These are phyloP conservation scores for Meda fulgida DNA, from an alignment of 2,797 vertebrate genomes.

Conservation along the genomic window DNA sequence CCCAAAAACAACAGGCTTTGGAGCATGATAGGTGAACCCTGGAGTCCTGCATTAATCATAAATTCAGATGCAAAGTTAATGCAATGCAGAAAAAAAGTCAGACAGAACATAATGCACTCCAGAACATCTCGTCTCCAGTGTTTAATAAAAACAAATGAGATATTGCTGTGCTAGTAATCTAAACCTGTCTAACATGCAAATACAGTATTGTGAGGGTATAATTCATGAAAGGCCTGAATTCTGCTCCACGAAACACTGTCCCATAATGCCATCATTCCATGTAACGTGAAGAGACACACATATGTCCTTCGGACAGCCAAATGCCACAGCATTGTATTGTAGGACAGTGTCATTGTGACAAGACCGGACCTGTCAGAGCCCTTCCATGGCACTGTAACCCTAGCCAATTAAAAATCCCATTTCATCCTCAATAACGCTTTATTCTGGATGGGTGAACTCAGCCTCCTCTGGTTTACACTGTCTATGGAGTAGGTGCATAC, in stretches of 20 bases:
- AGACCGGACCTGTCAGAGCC: conserved; percentile 12
- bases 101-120: conserved; percentile 25
- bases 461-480: conserved; percentile 38
- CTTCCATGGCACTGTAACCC: conserved; percentile 27
- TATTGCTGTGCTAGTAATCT: conserved; percentile 4
- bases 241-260: background rate
- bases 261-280: conserved; percentile 18
- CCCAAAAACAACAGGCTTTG: conserved; percentile 36
- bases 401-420: conserved; percentile 49
- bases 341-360: conserved; percentile 19
- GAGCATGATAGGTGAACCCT: conserved; percentile 28
- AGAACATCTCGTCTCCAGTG: conserved; percentile 17
- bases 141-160: conserved; percentile 36
- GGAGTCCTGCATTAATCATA: conserved; percentile 45
- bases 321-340: background rate
- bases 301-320: background rate
- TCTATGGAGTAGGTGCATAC: conserved; percentile 30
- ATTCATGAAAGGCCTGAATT: conserved; percentile 7
- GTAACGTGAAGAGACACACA: conserved; percentile 13
- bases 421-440: conserved; percentile 47
- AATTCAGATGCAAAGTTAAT: conserved; percentile 32
- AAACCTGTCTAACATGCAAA: conserved; percentile 24
- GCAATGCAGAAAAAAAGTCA: conserved; percentile 19
- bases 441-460: conserved; percentile 42
- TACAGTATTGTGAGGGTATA: background rate